Evolutionary conservation across 2,113 vertebrate species (phyloP).

Genomic region (Nanorana parkeri): DNA sequence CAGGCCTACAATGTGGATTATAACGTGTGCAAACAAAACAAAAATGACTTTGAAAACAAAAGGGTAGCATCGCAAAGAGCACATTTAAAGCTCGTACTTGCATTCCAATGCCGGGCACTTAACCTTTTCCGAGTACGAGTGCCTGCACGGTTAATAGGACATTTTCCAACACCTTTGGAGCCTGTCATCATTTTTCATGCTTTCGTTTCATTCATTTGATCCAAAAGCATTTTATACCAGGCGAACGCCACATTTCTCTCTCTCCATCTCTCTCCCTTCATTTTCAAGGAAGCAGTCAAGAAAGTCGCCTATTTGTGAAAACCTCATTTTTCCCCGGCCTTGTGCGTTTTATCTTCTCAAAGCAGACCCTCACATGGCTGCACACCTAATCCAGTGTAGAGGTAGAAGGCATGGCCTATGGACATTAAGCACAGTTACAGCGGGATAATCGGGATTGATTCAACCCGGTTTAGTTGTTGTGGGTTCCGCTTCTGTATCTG

Average conservation of each 20-base stretch:
- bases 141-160: constrained; percentile 67
- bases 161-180: constrained; percentile 60
- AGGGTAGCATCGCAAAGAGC: constrained; percentile 1
- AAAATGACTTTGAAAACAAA: too few relatives aligned
- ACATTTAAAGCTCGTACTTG: not conserved
- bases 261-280: not conserved
- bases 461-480: constrained; percentile 49
- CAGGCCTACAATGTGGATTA: too few relatives aligned
- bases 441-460: constrained; percentile 59
- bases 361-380: constrained; percentile 59
- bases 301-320: constrained; percentile 62
- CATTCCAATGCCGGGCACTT: constrained; percentile 19
- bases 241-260: constrained; percentile 57
- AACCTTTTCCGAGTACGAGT: constrained; percentile 61
- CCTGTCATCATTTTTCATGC: constrained; percentile 69
- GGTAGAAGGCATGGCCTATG: constrained; percentile 28
- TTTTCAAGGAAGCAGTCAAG: constrained; percentile 63
- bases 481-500: constrained; percentile 36
- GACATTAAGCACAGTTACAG: constrained; percentile 51
- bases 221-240: constrained; percentile 62
- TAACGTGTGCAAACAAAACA: too few relatives aligned
- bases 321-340: constrained; percentile 57
- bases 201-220: constrained; percentile 71
- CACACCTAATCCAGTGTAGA: constrained; percentile 56
- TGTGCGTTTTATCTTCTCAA: constrained; percentile 62